phyloP scores from a whole-genome alignment of 2,888 invertebrate genomes.

The Dilophus febrilis region DNA sequence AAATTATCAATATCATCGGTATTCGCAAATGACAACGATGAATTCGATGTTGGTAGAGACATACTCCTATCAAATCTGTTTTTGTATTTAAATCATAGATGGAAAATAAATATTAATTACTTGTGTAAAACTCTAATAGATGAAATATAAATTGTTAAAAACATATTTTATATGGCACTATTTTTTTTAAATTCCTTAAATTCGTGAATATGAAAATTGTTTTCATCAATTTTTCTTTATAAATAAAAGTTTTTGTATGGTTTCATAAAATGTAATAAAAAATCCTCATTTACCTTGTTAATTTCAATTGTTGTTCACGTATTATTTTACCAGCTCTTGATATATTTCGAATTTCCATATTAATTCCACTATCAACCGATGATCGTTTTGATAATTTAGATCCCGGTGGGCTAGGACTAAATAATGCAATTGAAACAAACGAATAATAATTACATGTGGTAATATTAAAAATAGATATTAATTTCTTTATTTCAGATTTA shows the following conservation, averaged over 20 bases:
- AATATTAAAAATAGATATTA: not conserved
- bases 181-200: no score
- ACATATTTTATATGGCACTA: not conserved
- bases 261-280: no score
- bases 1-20: constrained; percentile 31
- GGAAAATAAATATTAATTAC: no score
- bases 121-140: no score
- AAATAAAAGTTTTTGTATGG: no score
- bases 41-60: constrained; percentile 43
- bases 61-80: constrained; percentile 50
- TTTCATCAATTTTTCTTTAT: no score
- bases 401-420: constrained; percentile 29
- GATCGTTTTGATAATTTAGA: constrained; percentile 47
- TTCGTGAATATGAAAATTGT: no score
- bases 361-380: constrained; percentile 64
- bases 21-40: constrained; percentile 23
- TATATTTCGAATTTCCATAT: constrained; percentile 38
- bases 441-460: not conserved
- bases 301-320: constrained; percentile 29
- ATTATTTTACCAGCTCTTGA: constrained; percentile 30
- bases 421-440: constrained; percentile 7
- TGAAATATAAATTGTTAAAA: no score
- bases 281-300: constrained; percentile 28
- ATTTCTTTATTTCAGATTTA: no score
- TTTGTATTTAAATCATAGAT: no score